Conservation (phyloP, 2,888 invertebrate species). For the Nematopogon swammerdamellus region DNA sequence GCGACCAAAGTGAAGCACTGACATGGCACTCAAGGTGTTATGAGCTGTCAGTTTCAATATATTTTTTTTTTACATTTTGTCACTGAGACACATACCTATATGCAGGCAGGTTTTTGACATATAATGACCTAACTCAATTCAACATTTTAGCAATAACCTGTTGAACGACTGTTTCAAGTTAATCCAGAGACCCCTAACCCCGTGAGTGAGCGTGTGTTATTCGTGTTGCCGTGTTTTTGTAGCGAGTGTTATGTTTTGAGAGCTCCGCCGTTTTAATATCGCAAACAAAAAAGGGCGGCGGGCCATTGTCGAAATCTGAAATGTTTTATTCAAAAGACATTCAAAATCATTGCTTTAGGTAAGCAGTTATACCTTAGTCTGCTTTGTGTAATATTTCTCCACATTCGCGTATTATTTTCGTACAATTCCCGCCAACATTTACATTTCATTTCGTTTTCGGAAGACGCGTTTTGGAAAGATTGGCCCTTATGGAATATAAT, state of each 20-base stretch:
- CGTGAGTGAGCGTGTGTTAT: background rate
- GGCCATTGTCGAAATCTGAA: background rate
- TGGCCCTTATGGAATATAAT: background rate
- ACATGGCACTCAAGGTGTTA: no score
- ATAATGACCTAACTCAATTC: no score
- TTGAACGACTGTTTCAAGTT: no score
- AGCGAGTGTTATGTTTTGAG: background rate
- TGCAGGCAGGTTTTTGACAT: no score
- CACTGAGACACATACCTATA: no score
- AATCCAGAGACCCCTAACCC: no score
- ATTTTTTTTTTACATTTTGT: no score
- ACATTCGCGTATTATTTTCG: background rate
- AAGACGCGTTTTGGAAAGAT: background rate
- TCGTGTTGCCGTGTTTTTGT: background rate
- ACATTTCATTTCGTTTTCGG: background rate
- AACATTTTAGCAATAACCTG: no score
- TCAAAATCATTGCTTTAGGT: background rate
- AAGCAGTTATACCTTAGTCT: background rate
- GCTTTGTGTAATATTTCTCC: background rate
- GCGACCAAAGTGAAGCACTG: no score
- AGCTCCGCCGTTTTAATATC: background rate
- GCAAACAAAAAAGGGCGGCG: background rate
- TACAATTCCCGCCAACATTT: background rate
- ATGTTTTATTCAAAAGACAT: background rate
- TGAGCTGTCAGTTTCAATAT: no score